Percentiles rank a stretch among this genome's conserved stretches.
phyloP scores from a whole-genome alignment of 2,113 vertebrate species.

The Nymphicus hollandicus region DNA sequence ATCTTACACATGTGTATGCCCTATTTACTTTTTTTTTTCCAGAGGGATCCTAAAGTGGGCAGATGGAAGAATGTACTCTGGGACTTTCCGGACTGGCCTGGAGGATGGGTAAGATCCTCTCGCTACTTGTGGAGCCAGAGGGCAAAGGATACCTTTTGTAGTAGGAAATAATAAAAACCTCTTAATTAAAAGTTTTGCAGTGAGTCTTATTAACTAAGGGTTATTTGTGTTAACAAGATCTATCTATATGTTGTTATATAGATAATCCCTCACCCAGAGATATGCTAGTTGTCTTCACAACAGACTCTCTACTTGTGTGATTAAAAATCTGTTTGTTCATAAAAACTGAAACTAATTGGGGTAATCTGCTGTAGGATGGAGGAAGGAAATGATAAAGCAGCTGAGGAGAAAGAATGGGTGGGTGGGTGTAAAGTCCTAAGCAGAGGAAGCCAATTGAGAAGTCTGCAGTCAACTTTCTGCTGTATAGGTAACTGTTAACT shows the following conservation, averaged over 20 bases:
- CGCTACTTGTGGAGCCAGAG: not conserved
- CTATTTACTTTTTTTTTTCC: constrained; percentile 15
- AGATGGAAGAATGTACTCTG: constrained; percentile 90
- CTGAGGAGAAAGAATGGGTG: not conserved
- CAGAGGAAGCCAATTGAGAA: not conserved
- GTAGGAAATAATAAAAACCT: not conserved
- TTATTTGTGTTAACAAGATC: not conserved
- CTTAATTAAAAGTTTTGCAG: not conserved
- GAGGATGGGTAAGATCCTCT: constrained; percentile 87
- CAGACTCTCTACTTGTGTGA: not conserved
- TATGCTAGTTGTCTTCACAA: not conserved
- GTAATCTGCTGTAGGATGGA: not conserved
- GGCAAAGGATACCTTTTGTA: not conserved
- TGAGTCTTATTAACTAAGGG: not conserved
- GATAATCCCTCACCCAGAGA: not conserved
- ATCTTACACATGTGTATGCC: not conserved
- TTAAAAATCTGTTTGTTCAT: not conserved
- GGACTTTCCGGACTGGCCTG: constrained; percentile 89
- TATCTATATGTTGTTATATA: not conserved
- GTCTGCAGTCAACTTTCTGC: not conserved
- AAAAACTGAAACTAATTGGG: not conserved
- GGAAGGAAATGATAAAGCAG: not conserved
- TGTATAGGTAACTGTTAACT: not conserved
- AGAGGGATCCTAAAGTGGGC: constrained; percentile 92
- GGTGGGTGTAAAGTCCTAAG: not conserved